phyloP scores from a whole-genome alignment of 2,113 vertebrate species.

The Lamprologus speciosus region DNA sequence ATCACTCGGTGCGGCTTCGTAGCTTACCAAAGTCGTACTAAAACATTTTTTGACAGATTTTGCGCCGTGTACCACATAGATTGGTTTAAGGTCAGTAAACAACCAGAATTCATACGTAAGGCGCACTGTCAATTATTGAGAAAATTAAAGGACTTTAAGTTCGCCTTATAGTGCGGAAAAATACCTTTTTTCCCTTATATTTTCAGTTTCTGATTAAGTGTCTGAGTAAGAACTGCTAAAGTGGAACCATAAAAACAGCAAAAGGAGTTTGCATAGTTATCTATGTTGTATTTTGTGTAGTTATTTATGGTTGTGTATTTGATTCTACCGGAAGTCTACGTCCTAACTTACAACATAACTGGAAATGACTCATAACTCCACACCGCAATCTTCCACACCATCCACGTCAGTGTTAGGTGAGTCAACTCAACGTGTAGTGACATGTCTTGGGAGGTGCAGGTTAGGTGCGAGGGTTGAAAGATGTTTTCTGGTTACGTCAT shows the following conservation, averaged over 20 bases:
- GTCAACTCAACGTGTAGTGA: neutral
- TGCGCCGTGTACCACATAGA: neutral
- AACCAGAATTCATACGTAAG: neutral
- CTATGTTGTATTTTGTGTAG: neutral
- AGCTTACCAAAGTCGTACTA: neutral
- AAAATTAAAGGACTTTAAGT: neutral
- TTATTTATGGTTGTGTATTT: neutral
- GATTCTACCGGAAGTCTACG: neutral
- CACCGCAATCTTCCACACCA: neutral
- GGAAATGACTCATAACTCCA: neutral
- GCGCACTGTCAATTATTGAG: neutral
- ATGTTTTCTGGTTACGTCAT: neutral
- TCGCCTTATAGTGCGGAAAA: rapidly evolving
- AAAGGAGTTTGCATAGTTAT: neutral
- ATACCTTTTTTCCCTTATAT: neutral
- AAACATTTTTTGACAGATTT: neutral
- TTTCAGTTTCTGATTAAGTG: neutral
- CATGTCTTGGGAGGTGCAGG: neutral
- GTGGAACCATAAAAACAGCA: neutral
- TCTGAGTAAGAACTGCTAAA: neutral
- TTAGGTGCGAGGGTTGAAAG: neutral
- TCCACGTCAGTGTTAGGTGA: neutral
- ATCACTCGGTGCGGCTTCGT: neutral
- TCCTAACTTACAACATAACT: neutral
- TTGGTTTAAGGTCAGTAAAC: neutral